Conservation (phyloP, 2,113 vertebrate species). For the Pongo abelii region DNA sequence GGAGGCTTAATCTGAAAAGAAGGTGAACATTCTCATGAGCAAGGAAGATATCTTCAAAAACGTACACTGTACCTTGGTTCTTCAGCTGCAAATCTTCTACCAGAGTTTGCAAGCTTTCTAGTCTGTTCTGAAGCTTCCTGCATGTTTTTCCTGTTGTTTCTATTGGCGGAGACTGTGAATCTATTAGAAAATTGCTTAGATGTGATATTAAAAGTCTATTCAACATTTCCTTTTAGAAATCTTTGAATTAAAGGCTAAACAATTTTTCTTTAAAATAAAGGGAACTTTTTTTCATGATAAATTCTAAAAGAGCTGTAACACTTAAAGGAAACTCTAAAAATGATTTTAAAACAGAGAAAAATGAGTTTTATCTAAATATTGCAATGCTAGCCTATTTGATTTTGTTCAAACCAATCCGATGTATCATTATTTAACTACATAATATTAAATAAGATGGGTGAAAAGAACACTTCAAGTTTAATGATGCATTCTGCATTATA, state of each 20-base stretch:
- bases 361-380: neutral
- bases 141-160: constrained; percentile 69
- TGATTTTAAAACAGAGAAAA: constrained; percentile 45
- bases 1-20: neutral
- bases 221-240: neutral
- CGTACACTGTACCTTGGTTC: constrained; percentile 74
- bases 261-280: neutral
- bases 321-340: neutral
- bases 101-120: constrained; percentile 80
- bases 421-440: neutral
- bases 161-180: constrained; percentile 74
- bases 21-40: neutral
- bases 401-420: constrained; percentile 21
- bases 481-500: neutral
- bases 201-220: constrained; percentile 60
- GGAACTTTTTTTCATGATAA: neutral
- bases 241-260: neutral
- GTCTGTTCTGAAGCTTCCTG: constrained; percentile 80
- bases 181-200: constrained; percentile 73
- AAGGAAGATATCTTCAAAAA: neutral
- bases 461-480: neutral
- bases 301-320: neutral
- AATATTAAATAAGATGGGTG: neutral
- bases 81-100: constrained; percentile 80
- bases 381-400: neutral